Evolutionary conservation across 2,113 vertebrate species (phyloP).

Genomic region (Brachyhypopomus gauderio): DNA sequence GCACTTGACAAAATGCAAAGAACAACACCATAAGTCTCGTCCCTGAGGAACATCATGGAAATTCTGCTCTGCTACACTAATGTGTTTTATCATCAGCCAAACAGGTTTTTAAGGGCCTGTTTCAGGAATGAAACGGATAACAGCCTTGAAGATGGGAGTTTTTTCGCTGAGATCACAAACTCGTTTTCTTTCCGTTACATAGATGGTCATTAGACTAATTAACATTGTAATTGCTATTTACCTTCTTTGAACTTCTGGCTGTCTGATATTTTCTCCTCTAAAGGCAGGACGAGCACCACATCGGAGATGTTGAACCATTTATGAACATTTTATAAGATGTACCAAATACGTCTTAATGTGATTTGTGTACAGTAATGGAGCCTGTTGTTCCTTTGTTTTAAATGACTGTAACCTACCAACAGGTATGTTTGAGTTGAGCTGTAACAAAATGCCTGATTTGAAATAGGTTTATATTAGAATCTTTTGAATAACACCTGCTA

Average conservation of each 20-base stretch:
- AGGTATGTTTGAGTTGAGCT: too few relatives aligned
- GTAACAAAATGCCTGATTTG: too few relatives aligned
- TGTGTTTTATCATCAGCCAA: slow-evolving; percentile 4
- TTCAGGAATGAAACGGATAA: slow-evolving; percentile 1
- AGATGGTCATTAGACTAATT: slow-evolving; percentile 34
- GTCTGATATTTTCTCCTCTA: slow-evolving; percentile 7
- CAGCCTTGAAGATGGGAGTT: background rate
- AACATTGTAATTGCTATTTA: slow-evolving; percentile 11
- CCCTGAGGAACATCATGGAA: background rate
- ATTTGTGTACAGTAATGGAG: background rate
- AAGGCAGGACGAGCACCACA: background rate
- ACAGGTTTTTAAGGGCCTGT: slow-evolving; percentile 7
- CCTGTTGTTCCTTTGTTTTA: background rate
- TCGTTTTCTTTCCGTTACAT: background rate
- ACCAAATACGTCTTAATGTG: background rate
- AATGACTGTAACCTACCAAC: background rate
- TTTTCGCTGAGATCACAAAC: background rate
- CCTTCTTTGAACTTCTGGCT: slow-evolving; percentile 5
- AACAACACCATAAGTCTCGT: too few relatives aligned
- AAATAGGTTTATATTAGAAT: too few relatives aligned
- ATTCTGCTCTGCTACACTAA: background rate
- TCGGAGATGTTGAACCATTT: slow-evolving; percentile 6
- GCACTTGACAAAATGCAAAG: too few relatives aligned
- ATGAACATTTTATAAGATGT: background rate
- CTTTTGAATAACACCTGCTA: too few relatives aligned